Conservation (phyloP, 2,797 vertebrate species). For the Mormyrops boulengeri region DNA sequence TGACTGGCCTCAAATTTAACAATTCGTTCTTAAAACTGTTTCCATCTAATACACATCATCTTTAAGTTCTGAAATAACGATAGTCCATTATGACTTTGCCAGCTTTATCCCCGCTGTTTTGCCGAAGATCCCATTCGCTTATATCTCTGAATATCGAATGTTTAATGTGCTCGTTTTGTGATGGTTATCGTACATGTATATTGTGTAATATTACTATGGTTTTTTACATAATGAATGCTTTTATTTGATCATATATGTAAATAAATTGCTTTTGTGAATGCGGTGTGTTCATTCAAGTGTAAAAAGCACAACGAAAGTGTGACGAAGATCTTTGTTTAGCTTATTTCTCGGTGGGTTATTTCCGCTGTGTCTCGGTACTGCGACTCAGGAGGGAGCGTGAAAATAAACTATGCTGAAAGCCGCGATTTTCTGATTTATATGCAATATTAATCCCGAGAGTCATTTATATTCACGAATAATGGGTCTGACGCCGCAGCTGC, state of each 20-base stretch:
- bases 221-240: constrained; percentile 77
- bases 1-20: neutral
- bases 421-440: constrained; percentile 15
- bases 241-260: constrained; percentile 80
- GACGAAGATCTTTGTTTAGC: neutral
- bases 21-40: neutral
- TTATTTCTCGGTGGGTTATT: neutral
- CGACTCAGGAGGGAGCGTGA: neutral
- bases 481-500: neutral
- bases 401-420: neutral
- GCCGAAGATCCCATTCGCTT: constrained; percentile 31
- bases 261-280: constrained; percentile 68
- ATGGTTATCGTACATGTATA: constrained; percentile 71
- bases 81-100: neutral
- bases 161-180: constrained; percentile 52
- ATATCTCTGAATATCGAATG: constrained; percentile 29
- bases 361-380: neutral
- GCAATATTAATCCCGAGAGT: neutral
- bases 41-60: neutral
- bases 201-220: constrained; percentile 73
- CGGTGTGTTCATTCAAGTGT: neutral
- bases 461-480: neutral
- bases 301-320: neutral
- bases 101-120: constrained; percentile 22
- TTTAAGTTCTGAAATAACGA: neutral